Evolutionary conservation across 2,113 vertebrate species (phyloP), one percentile per base, ranked within the genome.

Genomic region (Sinocyclocheilus anophthalmus): DNA sequence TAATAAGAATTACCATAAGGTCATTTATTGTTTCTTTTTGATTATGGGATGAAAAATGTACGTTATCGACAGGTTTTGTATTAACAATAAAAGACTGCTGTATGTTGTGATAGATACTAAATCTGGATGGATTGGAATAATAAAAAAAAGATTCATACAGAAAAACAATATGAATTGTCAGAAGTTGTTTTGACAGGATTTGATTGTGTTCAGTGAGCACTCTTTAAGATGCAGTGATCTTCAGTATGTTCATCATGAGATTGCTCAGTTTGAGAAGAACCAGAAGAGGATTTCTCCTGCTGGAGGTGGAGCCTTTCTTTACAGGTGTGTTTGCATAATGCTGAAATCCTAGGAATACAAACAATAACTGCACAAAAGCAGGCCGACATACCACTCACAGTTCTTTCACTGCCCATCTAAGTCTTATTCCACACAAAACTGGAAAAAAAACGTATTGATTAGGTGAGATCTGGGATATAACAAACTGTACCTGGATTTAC

Each of bases 201-300:
- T 80, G 30, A 42, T 30, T 53, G 48, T 50, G 45, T 73, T 73
- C 0, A 12, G 37, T 50, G 50, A 57, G 4, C 18, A 78, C 50
- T 18, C 18, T 78, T 22, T 67, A 57, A 57, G 18, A 57, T 57
- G 7, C 55, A 22, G 8, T 73, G 48, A 33, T 80, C 24, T 84
- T 53, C 90, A 98, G 97, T 94, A 87, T 0, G 92, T 96, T 22
- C 95, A 95, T 80, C 90, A 90, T 86, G 96, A 98, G 88, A 96
- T 97, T 79, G 93, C 92, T 86, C 91, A 94, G 3, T 99, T 99
- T 94, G 97, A 99, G 92, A 92, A 90, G 67, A 94, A 93, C 91
- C 78, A 93, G 80, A 93, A 93, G 88, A 95, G 91, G 91, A 87
- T 92, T 48, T 84, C 80, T 30, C 88, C 87, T 63, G 65, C 82